Evolutionary conservation across 2,797 vertebrate genomes (phyloP), one percentile per base, ranked within the genome.

Genomic region (Pseudochirops cupreus): DNA sequence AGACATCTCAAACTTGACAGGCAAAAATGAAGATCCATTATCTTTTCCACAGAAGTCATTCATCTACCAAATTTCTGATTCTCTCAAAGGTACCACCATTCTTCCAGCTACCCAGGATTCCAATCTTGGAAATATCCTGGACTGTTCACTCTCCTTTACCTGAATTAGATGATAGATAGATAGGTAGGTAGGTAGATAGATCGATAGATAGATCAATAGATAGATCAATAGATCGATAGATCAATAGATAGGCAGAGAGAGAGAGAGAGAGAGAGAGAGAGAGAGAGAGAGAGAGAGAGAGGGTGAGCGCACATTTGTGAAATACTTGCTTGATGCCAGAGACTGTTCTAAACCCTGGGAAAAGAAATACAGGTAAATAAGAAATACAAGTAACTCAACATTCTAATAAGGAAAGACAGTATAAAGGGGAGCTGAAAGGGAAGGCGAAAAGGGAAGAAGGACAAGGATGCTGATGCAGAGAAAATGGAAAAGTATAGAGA

Each of bases 191-290:
- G 62, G 1, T 1, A 67, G 3, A 31, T 31, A 24, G 0, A 62
- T 31, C 7, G 0, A 62, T 12, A 24, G 0, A 67, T 14, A 31
- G 1, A 67, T 31, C 1, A 1, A 62, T 9, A 62, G 59, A 52
- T 52, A 52, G 52, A 33, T 2, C 16, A 13, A 16, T 33, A 67
- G 33, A 16, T 4, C 16, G 33, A 31, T 28, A 58, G 57, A 58
- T 28, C 28, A 28, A 59, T 46, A 46, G 46, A 46, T 46, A 46
- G 46, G 46, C 46, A 46, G 58, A 0, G 3, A 62, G 29, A 0
- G 0, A 13, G 14, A 4, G 3, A 29, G 2, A 11, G 29, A 21
- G 0, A 62, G 29, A 21, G 0, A 62, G 11, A 21, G 0, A 67
- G 13, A 31, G 1, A 62, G 31, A 5, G 4, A 59, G 9, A 62